These are phyloP conservation scores for Empis livida DNA, from an alignment of 2,888 invertebrate species.

Conservation along the genomic window DNA sequence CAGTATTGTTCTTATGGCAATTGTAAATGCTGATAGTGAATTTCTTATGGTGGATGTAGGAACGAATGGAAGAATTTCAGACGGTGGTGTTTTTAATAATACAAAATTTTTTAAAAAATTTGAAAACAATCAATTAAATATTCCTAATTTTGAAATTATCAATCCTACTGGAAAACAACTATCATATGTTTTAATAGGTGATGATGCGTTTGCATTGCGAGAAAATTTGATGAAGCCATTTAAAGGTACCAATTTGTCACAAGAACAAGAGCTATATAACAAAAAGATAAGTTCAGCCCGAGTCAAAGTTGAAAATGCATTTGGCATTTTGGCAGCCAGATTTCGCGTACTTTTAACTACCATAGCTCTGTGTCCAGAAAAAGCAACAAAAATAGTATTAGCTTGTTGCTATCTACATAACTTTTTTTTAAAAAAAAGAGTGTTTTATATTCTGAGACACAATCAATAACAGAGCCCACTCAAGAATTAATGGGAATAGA, in stretches of 20 bases:
- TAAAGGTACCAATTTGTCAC: background rate
- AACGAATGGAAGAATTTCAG: constrained; percentile 4
- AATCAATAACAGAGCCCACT: no score
- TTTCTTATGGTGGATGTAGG: constrained; percentile 4
- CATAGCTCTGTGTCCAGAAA: background rate
- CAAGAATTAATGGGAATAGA: no score
- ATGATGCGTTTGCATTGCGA: constrained; percentile 5
- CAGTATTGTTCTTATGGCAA: constrained; percentile 5
- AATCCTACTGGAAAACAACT: background rate
- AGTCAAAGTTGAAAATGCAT: background rate
- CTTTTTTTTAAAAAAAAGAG: no score
- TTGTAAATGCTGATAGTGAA: constrained; percentile 4
- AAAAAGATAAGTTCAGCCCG: background rate
- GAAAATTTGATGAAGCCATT: constrained; percentile 6
- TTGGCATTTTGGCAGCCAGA: background rate
- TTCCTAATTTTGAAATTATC: background rate
- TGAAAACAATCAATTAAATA: background rate
- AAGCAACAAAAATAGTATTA: background rate
- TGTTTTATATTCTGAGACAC: no score
- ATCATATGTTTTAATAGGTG: constrained; percentile 5
- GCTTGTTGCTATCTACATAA: background rate
- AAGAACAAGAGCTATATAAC: background rate
- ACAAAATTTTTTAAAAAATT: constrained; percentile 4
- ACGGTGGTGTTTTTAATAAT: constrained; percentile 5
- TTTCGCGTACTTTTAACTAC: background rate